A percentile compares a stretch with the other conserved stretches of the same genome.
Evolutionary conservation across 2,113 vertebrate genomes (phyloP).

Genomic region (Monarcha castaneiventris): DNA sequence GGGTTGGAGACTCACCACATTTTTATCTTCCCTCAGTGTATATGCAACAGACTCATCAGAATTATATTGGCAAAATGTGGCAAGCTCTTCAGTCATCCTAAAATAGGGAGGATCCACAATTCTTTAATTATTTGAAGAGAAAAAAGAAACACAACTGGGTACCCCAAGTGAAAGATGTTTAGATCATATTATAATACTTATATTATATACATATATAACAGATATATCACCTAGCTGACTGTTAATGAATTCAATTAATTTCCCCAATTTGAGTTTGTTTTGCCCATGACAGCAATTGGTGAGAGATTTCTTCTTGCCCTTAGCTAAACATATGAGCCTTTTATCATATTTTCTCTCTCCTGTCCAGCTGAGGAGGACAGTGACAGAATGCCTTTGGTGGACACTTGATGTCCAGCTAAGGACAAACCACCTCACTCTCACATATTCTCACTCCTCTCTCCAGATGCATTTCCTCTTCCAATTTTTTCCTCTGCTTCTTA

Average conservation of each 20-base stretch:
- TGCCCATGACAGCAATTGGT: neutral
- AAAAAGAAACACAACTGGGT: neutral
- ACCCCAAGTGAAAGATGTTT: neutral
- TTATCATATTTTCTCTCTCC: neutral
- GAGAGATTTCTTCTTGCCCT: neutral
- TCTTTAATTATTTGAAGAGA: neutral
- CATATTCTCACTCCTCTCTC: neutral
- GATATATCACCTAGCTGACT: neutral
- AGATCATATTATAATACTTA: accelerated
- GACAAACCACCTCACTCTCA: neutral
- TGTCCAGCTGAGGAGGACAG: neutral
- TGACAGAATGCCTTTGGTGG: neutral
- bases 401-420: neutral
- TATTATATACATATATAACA: neutral
- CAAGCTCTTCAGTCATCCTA: neutral
- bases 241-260: neutral
- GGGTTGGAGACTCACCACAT: neutral
- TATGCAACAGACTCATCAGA: neutral
- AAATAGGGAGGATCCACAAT: neutral
- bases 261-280: neutral
- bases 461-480: neutral
- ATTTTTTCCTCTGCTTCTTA: accelerated
- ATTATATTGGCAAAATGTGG: neutral
- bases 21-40: neutral
- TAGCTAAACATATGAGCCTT: neutral